Evolutionary conservation across 2,888 invertebrate genomes (phyloP).

Genomic region (Trichogramma evanescens): DNA sequence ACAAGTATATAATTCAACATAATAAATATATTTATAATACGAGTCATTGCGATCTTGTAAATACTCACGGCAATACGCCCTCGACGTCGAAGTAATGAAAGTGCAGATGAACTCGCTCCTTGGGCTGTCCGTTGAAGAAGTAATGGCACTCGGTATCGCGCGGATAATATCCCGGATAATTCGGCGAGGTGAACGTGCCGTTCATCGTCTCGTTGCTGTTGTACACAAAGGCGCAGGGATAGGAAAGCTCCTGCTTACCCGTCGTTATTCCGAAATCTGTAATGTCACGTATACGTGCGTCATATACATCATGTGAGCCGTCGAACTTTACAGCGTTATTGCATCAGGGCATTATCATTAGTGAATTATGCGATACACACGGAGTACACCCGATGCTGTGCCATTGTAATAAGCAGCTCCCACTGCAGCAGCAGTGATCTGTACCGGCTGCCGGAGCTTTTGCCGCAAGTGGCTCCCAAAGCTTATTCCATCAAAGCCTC

Average conservation of each 20-base stretch:
- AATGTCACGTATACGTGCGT: conserved; percentile 27
- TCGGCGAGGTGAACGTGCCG: conserved; percentile 81
- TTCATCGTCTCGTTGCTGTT: conserved; percentile 73
- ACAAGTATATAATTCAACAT: too few relatives aligned
- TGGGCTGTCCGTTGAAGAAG: conserved; percentile 74
- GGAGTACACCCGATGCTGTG: too few relatives aligned
- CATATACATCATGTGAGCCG: neutral
- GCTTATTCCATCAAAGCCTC: too few relatives aligned
- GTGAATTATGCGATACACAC: too few relatives aligned
- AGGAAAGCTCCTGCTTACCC: conserved; percentile 68
- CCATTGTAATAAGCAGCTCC: too few relatives aligned
- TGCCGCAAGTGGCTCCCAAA: too few relatives aligned
- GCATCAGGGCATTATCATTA: too few relatives aligned
- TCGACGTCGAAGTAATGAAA: conserved; percentile 92
- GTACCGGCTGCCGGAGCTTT: too few relatives aligned
- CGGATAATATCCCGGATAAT: conserved; percentile 85
- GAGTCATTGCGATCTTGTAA: too few relatives aligned
- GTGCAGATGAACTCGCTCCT: conserved; percentile 73
- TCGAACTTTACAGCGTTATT: too few relatives aligned
- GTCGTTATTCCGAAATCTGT: conserved; percentile 83
- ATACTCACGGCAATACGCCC: conserved; percentile 84
- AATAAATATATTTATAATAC: too few relatives aligned
- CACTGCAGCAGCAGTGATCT: too few relatives aligned
- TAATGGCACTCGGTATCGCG: conserved; percentile 86
- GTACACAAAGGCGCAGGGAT: conserved; percentile 82